Percentiles rank a stretch among this genome's conserved stretches.
These are phyloP conservation scores for Scaptomyza caliginosa DNA, from an alignment of 2,888 invertebrate species.

Conservation along the genomic window DNA sequence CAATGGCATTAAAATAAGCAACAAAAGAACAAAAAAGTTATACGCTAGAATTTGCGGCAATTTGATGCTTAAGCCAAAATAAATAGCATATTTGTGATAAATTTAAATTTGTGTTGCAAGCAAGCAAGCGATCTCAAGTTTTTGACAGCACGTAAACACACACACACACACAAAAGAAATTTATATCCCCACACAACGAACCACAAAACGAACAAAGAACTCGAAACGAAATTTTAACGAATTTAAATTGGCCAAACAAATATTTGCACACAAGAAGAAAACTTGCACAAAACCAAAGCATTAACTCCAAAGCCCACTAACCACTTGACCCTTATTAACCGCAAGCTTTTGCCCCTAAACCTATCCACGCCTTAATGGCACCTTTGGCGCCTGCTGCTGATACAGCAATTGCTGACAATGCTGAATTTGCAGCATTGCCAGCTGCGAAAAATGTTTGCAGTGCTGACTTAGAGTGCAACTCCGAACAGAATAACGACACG, in stretches of 20 bases:
- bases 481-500: constrained; percentile 52
- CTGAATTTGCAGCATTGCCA: constrained; percentile 51
- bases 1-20: constrained; percentile 19
- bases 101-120: constrained; percentile 47
- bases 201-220: constrained; percentile 24
- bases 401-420: constrained; percentile 58
- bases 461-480: constrained; percentile 30
- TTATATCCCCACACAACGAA: constrained; percentile 30
- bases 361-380: constrained; percentile 46
- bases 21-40: constrained; percentile 26
- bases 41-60: constrained; percentile 37
- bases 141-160: constrained; percentile 56
- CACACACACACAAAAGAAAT: constrained; percentile 5
- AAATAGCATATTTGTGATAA: constrained; percentile 55
- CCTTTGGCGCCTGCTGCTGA: constrained; percentile 66
- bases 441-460: constrained; percentile 23
- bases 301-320: constrained; percentile 22
- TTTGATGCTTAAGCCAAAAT: constrained; percentile 67
- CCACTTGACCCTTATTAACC: constrained; percentile 1
- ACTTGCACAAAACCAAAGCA: constrained; percentile 42
- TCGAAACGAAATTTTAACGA: constrained; percentile 42
- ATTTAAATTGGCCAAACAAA: constrained; percentile 27
- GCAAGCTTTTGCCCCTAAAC: constrained; percentile 6
- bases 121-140: constrained; percentile 57
- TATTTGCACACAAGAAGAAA: constrained; percentile 28